Evolutionary conservation across 2,113 vertebrate species (phyloP).

Genomic region (Hemiscyllium ocellatum): DNA sequence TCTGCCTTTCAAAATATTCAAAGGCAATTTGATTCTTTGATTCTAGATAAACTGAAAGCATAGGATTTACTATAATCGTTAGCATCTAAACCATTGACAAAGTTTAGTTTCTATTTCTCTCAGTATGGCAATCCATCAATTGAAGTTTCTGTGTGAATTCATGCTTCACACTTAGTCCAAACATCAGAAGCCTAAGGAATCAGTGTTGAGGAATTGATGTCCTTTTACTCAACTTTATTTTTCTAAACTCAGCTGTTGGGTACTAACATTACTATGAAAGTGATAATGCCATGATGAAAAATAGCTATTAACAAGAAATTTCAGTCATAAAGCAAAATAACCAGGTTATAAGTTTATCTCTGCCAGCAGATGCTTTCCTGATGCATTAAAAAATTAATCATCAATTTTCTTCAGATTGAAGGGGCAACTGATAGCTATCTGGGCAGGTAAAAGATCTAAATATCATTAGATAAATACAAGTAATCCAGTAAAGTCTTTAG

Average conservation of each 20-base stretch:
- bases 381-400: not conserved
- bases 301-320: not conserved
- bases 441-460: no score
- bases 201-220: not conserved
- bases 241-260: not conserved
- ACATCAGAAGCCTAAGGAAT: not conserved
- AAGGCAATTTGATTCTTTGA: not conserved
- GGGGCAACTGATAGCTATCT: not conserved
- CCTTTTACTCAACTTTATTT: not conserved
- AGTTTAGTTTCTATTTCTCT: not conserved
- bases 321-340: not conserved
- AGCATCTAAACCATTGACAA: not conserved
- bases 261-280: not conserved
- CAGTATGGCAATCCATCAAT: not conserved
- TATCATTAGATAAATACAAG: not conserved
- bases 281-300: not conserved
- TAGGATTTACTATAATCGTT: not conserved
- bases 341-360: not conserved
- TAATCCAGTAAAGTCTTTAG: not conserved
- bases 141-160: conserved; percentile 11
- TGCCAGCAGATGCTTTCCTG: not conserved
- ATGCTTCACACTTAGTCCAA: conserved; percentile 5
- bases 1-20: not conserved
- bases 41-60: not conserved
- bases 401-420: not conserved